phyloP scores from a whole-genome alignment of 2,797 vertebrate species.

The Phylloscopus collybita region DNA sequence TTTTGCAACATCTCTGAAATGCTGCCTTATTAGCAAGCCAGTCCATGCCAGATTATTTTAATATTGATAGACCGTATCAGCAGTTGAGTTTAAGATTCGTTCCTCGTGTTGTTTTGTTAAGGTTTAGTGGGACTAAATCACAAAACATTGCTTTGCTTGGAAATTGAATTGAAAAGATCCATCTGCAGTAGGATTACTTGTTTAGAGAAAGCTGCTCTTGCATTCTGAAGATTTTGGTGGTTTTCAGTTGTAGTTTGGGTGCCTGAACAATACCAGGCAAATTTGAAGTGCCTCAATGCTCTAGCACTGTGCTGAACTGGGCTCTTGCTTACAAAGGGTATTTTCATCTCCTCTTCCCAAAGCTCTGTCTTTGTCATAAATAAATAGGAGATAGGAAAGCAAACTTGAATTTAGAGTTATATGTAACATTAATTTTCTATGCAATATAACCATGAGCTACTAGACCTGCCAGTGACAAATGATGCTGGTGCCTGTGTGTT shows the following conservation, averaged over 20 bases:
- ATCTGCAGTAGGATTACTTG: background rate
- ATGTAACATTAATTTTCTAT: conserved; percentile 10
- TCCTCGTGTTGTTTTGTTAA: conserved; percentile 26
- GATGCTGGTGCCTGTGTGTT: background rate
- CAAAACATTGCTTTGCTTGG: conserved; percentile 43
- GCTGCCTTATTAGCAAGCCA: conserved; percentile 29
- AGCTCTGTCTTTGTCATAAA: background rate
- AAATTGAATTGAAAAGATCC: conserved; percentile 47
- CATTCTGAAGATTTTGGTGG: background rate
- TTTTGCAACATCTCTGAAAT: conserved; percentile 20
- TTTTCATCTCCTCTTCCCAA: background rate
- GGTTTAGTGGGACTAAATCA: conserved; percentile 53
- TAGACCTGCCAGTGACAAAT: background rate
- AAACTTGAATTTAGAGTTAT: background rate
- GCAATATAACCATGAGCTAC: background rate
- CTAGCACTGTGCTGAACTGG: background rate
- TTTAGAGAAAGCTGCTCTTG: conserved; percentile 2
- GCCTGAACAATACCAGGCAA: background rate
- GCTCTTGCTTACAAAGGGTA: background rate
- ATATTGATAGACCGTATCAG: conserved; percentile 36
- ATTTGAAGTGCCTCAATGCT: background rate
- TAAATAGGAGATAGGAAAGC: background rate
- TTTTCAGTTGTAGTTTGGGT: background rate
- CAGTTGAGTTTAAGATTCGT: background rate
- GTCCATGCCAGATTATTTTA: conserved; percentile 43